phyloP scores from a whole-genome alignment of 2,113 vertebrate species.

The Carlito syrichta region DNA sequence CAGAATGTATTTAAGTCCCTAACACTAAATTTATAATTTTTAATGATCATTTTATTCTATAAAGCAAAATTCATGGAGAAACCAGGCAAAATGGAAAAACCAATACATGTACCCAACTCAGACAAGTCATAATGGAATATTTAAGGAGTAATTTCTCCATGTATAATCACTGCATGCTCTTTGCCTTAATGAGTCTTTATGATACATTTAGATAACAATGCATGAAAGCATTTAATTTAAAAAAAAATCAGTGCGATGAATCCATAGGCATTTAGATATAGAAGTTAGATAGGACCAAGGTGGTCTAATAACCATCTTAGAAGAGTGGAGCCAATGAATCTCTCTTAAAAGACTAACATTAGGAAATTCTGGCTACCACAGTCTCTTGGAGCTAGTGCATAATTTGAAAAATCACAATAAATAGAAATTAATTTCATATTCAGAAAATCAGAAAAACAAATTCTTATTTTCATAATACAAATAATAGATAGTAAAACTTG shows the following conservation, averaged over 20 bases:
- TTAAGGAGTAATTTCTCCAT: background rate
- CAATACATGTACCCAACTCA: background rate
- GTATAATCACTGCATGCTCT: background rate
- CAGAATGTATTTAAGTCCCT: background rate
- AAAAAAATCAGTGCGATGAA: background rate
- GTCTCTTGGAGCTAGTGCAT: background rate
- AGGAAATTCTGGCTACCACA: background rate
- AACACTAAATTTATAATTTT: background rate
- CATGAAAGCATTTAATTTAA: background rate
- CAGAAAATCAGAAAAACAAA: background rate
- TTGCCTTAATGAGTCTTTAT: background rate
- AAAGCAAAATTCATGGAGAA: background rate
- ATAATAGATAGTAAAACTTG: background rate
- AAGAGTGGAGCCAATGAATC: background rate
- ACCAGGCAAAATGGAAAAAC: background rate
- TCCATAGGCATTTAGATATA: background rate
- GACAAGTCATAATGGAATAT: background rate
- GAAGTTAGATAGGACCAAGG: background rate
- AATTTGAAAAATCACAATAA: constrained; percentile 26
- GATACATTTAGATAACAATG: background rate
- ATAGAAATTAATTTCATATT: constrained; percentile 5
- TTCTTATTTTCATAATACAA: background rate
- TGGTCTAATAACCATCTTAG: background rate
- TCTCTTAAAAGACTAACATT: background rate
- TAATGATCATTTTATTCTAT: background rate